A percentile compares a stretch with the other conserved stretches of the same genome.
Conservation (phyloP, 2,113 vertebrate genomes). For the Chlorodrepanis virens region DNA sequence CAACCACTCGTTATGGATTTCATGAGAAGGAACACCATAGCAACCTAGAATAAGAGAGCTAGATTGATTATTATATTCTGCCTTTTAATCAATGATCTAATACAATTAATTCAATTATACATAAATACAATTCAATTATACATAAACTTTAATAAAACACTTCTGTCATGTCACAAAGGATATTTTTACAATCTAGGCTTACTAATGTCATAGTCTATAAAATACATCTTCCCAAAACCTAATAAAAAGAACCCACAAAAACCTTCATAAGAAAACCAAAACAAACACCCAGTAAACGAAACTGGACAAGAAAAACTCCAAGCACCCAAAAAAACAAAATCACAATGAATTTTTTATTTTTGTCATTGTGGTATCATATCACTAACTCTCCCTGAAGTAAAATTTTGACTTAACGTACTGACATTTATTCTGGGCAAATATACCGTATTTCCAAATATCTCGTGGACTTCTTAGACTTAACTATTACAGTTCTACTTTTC, state of each 20-base stretch:
- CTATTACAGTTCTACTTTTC: background rate
- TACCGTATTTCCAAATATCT: background rate
- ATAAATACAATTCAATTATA: background rate
- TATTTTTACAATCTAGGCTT: background rate
- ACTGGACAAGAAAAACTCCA: background rate
- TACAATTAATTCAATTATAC: background rate
- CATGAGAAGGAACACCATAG: constrained; percentile 86
- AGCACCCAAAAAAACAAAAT: fast-evolving
- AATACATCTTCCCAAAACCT: background rate
- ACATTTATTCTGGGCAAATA: background rate
- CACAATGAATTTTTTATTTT: background rate
- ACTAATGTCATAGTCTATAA: background rate
- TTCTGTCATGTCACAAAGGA: background rate
- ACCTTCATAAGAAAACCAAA: background rate
- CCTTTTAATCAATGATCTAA: background rate
- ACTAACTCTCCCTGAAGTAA: background rate
- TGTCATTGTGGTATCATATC: background rate
- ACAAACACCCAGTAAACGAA: background rate
- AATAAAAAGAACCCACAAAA: background rate
- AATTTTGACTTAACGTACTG: background rate
- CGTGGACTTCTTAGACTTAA: background rate
- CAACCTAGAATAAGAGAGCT: constrained; percentile 82
- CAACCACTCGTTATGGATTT: constrained; percentile 83
- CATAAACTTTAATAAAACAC: background rate
- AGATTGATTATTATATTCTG: constrained; percentile 25